Evolutionary conservation across 2,888 invertebrate genomes (phyloP), one percentile per base, ranked within the genome.

Genomic region (Tetramorium bicarinatum): DNA sequence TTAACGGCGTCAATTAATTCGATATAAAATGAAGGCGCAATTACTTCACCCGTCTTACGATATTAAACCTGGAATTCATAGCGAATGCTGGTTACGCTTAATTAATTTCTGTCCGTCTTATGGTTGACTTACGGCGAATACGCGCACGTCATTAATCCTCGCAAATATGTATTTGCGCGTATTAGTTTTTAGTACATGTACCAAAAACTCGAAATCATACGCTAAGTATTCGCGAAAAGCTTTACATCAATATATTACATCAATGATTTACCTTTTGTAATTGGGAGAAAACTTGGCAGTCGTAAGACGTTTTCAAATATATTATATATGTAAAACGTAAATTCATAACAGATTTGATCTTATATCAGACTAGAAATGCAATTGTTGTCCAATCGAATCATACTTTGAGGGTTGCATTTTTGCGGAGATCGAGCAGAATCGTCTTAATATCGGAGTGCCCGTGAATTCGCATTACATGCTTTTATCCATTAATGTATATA

Each of bases 61-160:
- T 59, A 75, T 87, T 90, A 89, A 86, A 18, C 66, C 61, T 71
- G 52, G 72, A 83, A 89, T 90, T 87, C 86, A 87, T 29, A 38
- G 41, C 47, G 52, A 29, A 84, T 64, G 59, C 69, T 25, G 69
- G 61, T 66, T 41, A 76, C 47, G 75, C 52, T 84, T 77, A 86
- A 81, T 88, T 87, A 86, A 83, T 85, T 69, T 77, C 38, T 74
- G 56, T 64, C 82, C 82, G 84, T 59, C 85, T 52, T 61, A 11
- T 13, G 15, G 62, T 56, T 47, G 62, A 62, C 34, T 66, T 47
- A 67, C 29, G 38, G 34, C 49, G 41, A 41, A 18, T 21, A 29
- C 34, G 41, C 66, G 7, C 44, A n/a, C 25, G 15, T 64, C 18
- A 76, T 77, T 67, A 44, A 71, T 44, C 21, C 34, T n/a, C 25